Evolutionary conservation across 2,113 vertebrate species (phyloP), one percentile per base, ranked within the genome.

Genomic region (Bungarus multicinctus): DNA sequence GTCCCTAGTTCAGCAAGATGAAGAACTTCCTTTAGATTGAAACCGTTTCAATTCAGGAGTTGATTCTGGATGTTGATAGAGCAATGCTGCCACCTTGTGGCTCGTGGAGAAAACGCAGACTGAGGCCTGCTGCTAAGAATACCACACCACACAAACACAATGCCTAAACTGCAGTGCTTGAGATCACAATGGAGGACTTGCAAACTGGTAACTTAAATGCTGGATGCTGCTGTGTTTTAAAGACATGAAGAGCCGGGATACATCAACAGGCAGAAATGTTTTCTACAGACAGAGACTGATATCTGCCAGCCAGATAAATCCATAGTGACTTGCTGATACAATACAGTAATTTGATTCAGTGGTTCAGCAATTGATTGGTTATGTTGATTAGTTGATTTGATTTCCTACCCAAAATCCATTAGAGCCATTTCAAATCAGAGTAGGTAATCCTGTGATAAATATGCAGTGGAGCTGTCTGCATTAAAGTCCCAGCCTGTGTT

Each of bases 61-160:
- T 12, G 57, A 39, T 16, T 60, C 11, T 23, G 87, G 45, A 43
- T 0, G 12, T 34, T 50, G 92, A 53, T 81, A 90, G 85, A 60
- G 91, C 85, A 43, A 91, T 93, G 92, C 95, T 95, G 97, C 96
- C 97, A 95, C 93, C 96, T 23, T 90, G 97, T 96, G 97, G 96
- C 3, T 89, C 57, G 9, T 3, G n/a, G 53, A 9, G 8, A 16
- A 53, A 95, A 12, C 81, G 88, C 55, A 52, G 57, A 27, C 23
- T 22, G 7, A 5, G 34, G 39, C 30, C 3, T 27, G 18, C 34
- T 60, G 85, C 20, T 39, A 52, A 64, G 34, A 47, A 64, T 3
- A 53, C 10, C 30, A 23, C 30, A n/a, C 20, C 9, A 34, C 16
- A 22, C 2, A 16, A 43, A 30, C 50, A 34, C 7, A 30, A 8